Evolutionary conservation across 2,113 vertebrate species (phyloP), one percentile per base, ranked within the genome.

Genomic region (Trematomus loennbergii): DNA sequence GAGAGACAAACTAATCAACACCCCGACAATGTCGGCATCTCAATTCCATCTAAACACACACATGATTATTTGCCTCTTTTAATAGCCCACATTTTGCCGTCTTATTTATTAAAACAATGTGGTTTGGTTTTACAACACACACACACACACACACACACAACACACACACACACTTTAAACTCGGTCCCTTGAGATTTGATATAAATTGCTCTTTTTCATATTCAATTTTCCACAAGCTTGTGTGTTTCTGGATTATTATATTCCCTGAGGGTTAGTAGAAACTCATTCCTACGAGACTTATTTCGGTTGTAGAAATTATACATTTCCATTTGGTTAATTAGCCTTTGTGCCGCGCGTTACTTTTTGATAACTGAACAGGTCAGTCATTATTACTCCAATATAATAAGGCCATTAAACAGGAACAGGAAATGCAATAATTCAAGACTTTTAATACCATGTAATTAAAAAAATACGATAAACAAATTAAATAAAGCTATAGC

Each of bases 1-100:
- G 95, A 97, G 95, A 96, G 94, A 96, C 96, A 95, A 95, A 95
- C 95, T 97, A 96, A 96, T 96, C 96, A 96, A 36, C 80, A 96
- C 96, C 95, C 95, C 95, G 94, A 94, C 95, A 93, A 94, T 90
- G 94, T 95, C 94, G 92, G 93, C 72, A 22, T 95, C 95, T 96
- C 93, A 53, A 93, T 91, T 89, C 92, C 95, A 92, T 96, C 95
- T 95, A 96, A 96, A 93, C 96, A 95, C 96, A 93, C 94, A 93
- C 93, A 96, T 89, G 86, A 79, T 82, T 74, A 72, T 72, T 66
- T 62, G 20, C 20, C 29, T 48, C 25, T 57, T 50, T 40, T 8
- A 40, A 9, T n/a, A 13, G 11, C 11, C 1, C 17, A 0, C 50
- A 4, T 1, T 15, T 17, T 48, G 5, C 33, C 46, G 6, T 33